Evolutionary conservation across 2,888 invertebrate species (phyloP), one percentile per base, ranked within the genome.

Genomic region (Eupithecia vulgata): DNA sequence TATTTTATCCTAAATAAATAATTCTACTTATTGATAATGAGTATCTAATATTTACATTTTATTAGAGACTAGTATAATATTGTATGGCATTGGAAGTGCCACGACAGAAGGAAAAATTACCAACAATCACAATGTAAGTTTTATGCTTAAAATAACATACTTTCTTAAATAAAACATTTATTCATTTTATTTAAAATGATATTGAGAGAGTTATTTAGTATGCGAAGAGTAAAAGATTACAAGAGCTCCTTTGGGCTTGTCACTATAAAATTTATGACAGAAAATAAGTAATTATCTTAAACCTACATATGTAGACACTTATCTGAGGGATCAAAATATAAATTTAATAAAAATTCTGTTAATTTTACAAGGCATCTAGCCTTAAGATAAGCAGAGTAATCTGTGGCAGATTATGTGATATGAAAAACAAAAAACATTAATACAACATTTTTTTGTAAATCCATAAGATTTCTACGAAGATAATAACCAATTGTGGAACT

Each of bases 1-100:
- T 79, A 86, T 86, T 86, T 85, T 85, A 83, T 84, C 87, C 90
- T 93, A 90, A 85, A 89, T 90, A 90, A 91, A 92, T 91, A 91
- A 85, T 90, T 90, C 91, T 93, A 93, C 90, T 91, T 93, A 77
- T 48, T 74, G 86, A 86, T 88, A 89, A 90, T 89, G 90, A 91
- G 90, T 92, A 91, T 89, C 91, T 93, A 92, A 88, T 94, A 94
- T 94, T 90, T 94, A 94, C 93, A 94, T 84, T 82, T 91, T 91
- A 88, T 91, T 92, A 90, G 88, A 87, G 89, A 93, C 91, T 93
- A 92, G 91, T 88, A 57, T 57, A 57, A 57, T 57, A 84, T 85
- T 87, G 85, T 81, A 77, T 78, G 78, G 40, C 65, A 5, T 15
- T 12, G 15, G 75, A 79, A 76, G 68, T 74, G 75, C 79, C 80